Percentiles rank a stretch among this genome's conserved stretches.
phyloP scores from a whole-genome alignment of 2,888 invertebrate species.

The Drosophila prostipennis region DNA sequence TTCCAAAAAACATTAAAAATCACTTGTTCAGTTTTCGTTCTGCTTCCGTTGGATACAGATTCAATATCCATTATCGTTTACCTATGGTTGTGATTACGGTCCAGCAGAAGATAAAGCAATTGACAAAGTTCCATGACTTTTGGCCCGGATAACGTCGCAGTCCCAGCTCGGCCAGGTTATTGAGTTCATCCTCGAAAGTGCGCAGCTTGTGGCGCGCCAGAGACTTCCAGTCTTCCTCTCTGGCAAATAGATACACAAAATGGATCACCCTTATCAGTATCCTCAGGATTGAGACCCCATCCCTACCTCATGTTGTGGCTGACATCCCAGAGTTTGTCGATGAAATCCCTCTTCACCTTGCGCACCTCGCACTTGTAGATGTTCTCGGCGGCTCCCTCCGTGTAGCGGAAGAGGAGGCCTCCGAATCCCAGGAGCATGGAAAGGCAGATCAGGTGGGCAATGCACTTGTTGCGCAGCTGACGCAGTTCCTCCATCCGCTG shows the following conservation, averaged over 20 bases:
- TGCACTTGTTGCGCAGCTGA: constrained; percentile 87
- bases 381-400: constrained; percentile 93
- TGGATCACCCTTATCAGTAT: not conserved
- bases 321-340: constrained; percentile 92
- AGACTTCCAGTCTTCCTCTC: constrained; percentile 96
- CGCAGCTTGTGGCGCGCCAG: constrained; percentile 91
- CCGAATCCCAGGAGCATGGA: constrained; percentile 91
- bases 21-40: too few species aligned
- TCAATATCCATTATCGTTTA: constrained; percentile 81
- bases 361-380: constrained; percentile 95
- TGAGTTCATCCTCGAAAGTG: constrained; percentile 94
- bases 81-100: constrained; percentile 95
- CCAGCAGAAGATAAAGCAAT: constrained; percentile 93
- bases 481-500: constrained; percentile 86
- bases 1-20: too few species aligned
- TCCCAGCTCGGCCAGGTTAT: constrained; percentile 93
- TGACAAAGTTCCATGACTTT: constrained; percentile 94
- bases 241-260: constrained; percentile 63
- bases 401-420: constrained; percentile 91
- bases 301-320: constrained; percentile 89
- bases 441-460: constrained; percentile 88
- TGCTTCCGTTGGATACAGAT: too few species aligned
- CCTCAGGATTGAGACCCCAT: not conserved
- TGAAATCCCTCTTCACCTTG: constrained; percentile 93
- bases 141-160: constrained; percentile 93